Percentiles rank a stretch among this genome's conserved stretches.
These are phyloP conservation scores for Eupithecia exiguata DNA, from an alignment of 2,888 invertebrate species.

Conservation along the genomic window DNA sequence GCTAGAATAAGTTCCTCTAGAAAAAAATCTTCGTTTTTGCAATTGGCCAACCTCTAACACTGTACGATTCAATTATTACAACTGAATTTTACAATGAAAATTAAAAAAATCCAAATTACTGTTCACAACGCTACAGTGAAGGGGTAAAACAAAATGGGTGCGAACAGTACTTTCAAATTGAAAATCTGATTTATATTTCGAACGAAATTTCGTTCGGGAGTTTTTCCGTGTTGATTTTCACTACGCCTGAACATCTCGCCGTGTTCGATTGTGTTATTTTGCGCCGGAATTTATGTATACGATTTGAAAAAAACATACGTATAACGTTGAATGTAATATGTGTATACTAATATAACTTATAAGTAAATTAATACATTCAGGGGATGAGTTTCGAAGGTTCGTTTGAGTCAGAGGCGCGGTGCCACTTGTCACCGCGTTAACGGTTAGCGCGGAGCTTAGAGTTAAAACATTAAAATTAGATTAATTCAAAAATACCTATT, in stretches of 20 bases:
- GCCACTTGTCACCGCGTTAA: constrained; percentile 9
- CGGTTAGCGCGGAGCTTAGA: constrained; percentile 69
- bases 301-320: constrained; percentile 79
- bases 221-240: constrained; percentile 53
- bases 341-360: constrained; percentile 80
- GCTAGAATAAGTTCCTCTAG: constrained; percentile 78
- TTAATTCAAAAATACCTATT: constrained; percentile 74
- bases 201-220: constrained; percentile 42
- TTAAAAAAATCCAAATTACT: constrained; percentile 54
- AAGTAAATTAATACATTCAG: constrained; percentile 67
- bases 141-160: constrained; percentile 78
- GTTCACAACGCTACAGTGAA: constrained; percentile 75
- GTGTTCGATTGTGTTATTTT: constrained; percentile 73
- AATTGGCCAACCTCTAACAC: constrained; percentile 84
- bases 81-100: constrained; percentile 44
- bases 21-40: constrained; percentile 84
- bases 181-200: constrained; percentile 41
- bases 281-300: constrained; percentile 83
- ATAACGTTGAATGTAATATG: constrained; percentile 83
- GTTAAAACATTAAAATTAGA: constrained; percentile 65
- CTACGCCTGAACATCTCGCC: constrained; percentile 65
- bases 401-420: constrained; percentile 45
- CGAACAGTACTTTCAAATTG: constrained; percentile 54
- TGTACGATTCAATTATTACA: constrained; percentile 73
- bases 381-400: constrained; percentile 50